Evolutionary conservation across 2,113 vertebrate species (phyloP).

Genomic region (Galemys pyrenaicus): DNA sequence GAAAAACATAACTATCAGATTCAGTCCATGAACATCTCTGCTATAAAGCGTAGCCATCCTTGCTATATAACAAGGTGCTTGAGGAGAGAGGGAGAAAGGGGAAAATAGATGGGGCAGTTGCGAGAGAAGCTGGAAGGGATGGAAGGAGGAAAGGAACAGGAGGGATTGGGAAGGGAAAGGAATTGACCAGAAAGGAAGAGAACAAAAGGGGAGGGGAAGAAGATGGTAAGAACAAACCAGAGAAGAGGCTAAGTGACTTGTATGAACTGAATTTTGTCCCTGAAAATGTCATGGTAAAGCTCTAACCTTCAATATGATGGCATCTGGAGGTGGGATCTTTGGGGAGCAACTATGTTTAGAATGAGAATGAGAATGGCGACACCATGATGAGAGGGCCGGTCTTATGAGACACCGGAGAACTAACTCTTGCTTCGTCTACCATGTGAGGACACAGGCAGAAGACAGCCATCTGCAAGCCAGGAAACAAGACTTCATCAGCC

Average conservation of each 20-base stretch:
- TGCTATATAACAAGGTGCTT: neutral
- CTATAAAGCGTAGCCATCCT: neutral
- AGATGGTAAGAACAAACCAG: neutral
- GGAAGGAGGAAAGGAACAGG: neutral
- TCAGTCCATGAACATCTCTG: neutral
- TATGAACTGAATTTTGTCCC: neutral
- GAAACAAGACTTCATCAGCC: neutral
- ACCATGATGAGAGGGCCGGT: neutral
- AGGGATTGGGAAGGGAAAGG: no score
- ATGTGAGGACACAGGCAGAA: neutral
- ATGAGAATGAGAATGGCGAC: neutral
- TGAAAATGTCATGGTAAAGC: neutral
- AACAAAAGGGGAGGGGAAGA: neutral
- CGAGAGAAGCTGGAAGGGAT: neutral
- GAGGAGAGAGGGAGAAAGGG: fast-evolving
- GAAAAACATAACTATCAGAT: neutral
- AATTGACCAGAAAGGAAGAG: neutral
- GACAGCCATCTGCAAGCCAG: neutral
- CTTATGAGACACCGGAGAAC: neutral
- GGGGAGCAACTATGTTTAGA: neutral
- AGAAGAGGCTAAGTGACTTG: neutral
- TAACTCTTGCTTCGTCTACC: neutral
- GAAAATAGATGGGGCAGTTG: no score
- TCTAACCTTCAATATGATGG: neutral
- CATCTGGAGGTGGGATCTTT: neutral